Evolutionary conservation across 2,113 vertebrate species (phyloP).

Genomic region (Capra hircus): DNA sequence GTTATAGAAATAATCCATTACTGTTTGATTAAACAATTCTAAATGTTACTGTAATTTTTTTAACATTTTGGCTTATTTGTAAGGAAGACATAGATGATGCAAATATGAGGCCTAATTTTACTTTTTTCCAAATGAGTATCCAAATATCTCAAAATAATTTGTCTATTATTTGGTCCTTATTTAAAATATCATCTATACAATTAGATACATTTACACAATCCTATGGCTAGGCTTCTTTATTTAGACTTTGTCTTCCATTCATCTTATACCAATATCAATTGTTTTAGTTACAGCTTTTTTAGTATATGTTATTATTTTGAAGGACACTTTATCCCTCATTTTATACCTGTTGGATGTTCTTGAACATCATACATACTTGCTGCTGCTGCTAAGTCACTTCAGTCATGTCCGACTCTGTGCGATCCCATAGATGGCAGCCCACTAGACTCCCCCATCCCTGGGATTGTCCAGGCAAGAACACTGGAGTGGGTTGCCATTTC

Average conservation of each 20-base stretch:
- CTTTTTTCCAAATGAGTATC: neutral
- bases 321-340: neutral
- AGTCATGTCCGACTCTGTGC: too few species aligned
- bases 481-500: too few species aligned
- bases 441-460: too few species aligned
- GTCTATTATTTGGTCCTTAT: neutral
- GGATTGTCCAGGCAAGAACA: too few species aligned
- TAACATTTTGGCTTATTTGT: neutral
- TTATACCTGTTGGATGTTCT: neutral
- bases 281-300: neutral
- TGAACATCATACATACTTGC: neutral
- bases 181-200: neutral
- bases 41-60: neutral
- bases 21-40: neutral
- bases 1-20: neutral
- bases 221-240: neutral
- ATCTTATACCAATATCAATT: neutral
- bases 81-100: neutral
- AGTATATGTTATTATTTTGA: neutral
- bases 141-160: neutral
- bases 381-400: too few species aligned
- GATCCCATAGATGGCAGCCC: too few species aligned
- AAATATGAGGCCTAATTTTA: neutral
- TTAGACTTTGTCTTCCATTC: neutral
- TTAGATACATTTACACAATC: neutral